phyloP scores from a whole-genome alignment of 1,140 invertebrate species.

The Drosophila gunungcola region DNA sequence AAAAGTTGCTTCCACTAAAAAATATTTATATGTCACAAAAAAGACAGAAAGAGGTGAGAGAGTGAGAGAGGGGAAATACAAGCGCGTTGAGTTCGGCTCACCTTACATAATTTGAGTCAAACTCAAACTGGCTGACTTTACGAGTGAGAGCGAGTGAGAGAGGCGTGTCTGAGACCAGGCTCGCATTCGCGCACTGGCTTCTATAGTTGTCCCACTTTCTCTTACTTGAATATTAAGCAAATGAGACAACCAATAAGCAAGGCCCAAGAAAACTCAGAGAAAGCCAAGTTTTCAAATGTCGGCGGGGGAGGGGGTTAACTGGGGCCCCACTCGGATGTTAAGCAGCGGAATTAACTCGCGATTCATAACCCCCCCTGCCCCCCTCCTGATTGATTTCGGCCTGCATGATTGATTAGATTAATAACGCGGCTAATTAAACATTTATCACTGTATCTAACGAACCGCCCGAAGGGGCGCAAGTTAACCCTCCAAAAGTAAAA shows the following conservation, averaged over 20 bases:
- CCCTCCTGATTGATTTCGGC: slow-evolving; percentile 63
- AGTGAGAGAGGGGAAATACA: not conserved
- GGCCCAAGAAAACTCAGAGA: slow-evolving; percentile 16
- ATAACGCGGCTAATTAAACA: slow-evolving; percentile 81
- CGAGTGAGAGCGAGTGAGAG: slow-evolving; percentile 50
- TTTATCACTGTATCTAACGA: slow-evolving; percentile 74
- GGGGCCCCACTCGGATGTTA: slow-evolving; percentile 4
- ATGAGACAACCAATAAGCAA: slow-evolving; percentile 2
- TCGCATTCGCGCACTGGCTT: slow-evolving; percentile 1
- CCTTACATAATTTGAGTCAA: slow-evolving; percentile 66
- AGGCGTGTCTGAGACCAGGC: slow-evolving; percentile 26
- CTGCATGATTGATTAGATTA: slow-evolving; percentile 78
- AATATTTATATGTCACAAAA: slow-evolving; percentile 18
- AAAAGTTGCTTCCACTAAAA: slow-evolving; percentile 55
- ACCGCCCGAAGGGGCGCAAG: slow-evolving; percentile 37
- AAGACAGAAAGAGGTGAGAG: slow-evolving; percentile 1
- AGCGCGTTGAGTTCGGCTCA: slow-evolving; percentile 32
- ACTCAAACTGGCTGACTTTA: slow-evolving; percentile 28
- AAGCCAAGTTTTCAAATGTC: slow-evolving; percentile 4
- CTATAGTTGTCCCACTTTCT: slow-evolving; percentile 6
- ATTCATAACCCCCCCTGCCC: not conserved
- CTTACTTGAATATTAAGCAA: not conserved
- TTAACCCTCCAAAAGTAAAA: slow-evolving; percentile 42
- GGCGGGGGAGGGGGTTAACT: not conserved
- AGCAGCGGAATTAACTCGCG: slow-evolving; percentile 1